phyloP scores from a whole-genome alignment of 2,113 vertebrate species.

The Catharus minimus region DNA sequence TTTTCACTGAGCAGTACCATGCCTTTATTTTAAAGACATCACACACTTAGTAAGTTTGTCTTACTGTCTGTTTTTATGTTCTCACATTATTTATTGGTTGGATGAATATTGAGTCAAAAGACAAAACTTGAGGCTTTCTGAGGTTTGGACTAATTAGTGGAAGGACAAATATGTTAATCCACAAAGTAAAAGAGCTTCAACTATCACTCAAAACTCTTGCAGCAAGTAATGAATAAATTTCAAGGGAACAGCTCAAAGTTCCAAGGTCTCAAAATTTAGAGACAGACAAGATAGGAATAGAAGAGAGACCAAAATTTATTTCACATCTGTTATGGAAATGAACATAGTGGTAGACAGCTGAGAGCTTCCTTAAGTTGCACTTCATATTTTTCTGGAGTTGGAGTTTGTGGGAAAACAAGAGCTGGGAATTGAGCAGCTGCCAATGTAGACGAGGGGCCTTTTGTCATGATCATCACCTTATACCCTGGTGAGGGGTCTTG shows the following conservation, averaged over 20 bases:
- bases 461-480: neutral
- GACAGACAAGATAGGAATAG: neutral
- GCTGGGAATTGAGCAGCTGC: conserved; percentile 16
- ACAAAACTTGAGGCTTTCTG: neutral
- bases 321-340: conserved; percentile 43
- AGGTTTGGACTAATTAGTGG: neutral
- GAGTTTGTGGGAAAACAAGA: conserved; percentile 33
- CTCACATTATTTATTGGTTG: neutral
- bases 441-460: neutral
- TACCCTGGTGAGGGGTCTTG: neutral
- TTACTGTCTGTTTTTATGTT: neutral
- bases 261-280: conserved; percentile 1
- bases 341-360: conserved; percentile 1
- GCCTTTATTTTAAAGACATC: neutral
- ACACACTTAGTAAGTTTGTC: neutral
- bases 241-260: neutral
- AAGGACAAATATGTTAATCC: neutral
- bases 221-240: neutral
- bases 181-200: neutral
- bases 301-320: neutral
- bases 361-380: conserved; percentile 23
- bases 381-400: conserved; percentile 9
- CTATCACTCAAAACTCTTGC: neutral
- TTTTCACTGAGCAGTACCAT: neutral
- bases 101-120: neutral